Base-by-base conservation (phyloP, 1,140 invertebrate genomes). In the Adoxophyes honmai region DNA sequence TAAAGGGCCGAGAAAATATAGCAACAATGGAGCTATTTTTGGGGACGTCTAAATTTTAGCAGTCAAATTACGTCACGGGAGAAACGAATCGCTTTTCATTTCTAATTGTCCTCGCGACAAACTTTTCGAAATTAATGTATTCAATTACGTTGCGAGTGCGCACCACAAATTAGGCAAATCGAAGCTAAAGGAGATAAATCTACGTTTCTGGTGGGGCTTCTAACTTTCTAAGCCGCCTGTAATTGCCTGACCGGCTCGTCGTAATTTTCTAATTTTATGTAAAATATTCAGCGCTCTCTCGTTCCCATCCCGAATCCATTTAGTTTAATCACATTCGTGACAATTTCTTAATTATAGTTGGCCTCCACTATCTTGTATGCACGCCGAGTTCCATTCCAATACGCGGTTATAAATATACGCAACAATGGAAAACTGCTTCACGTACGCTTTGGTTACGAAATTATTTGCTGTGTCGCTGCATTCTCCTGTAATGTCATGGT, bases 191-290 rank as follows among this genome's bases (percentile, higher is more conserved):
- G 51, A 76, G 59, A 78, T 80, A 78, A 84, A 75, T 84, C 75
- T 60, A 54, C 62, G 75, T 81, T 68, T 66, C 62, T 67, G 53
- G 34, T 57, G 52, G 62, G 38, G 37, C 60, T 48, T 63, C 54
- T 75, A 81, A 79, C 73, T 78, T 79, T 66, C 55, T 73, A 75
- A 81, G 73, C 75, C 66, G 73, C 63, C 68, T 70, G 63, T 79
- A 80, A 84, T 80, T 81, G 70, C 66, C 55, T 66, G 62, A 60
- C 66, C 60, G 68, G 65, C 63, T 66, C 62, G 18, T 59, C 55
- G 64, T 73, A 73, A 73, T 78, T 73, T 69, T 70, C 72, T 70
- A 70, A 72, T 75, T 73, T 75, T 61, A 60, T 28, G 14, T 52
- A 34, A 35, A 38, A 52, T 34, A 55, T 51, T 65, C 52, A 51